These are phyloP conservation scores for Acleris laterana DNA, from an alignment of 2,888 invertebrate species.

Conservation along the genomic window DNA sequence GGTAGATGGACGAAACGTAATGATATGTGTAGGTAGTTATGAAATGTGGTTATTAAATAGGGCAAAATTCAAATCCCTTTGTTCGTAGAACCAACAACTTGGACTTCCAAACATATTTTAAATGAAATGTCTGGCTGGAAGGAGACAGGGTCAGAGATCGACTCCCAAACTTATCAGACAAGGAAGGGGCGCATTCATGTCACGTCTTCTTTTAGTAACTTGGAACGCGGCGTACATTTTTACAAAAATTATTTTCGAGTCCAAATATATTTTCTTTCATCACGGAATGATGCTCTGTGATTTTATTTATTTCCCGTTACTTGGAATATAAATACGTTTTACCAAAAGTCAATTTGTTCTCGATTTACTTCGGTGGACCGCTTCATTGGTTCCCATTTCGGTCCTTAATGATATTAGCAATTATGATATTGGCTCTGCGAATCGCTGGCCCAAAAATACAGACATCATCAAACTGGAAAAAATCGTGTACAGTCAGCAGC, in stretches of 20 bases:
- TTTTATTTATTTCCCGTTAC: constrained; percentile 5
- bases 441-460: constrained; percentile 1
- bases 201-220: constrained; percentile 6
- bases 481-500: no score
- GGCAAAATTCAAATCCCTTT: background rate
- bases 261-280: background rate
- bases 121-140: no score
- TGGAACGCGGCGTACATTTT: background rate
- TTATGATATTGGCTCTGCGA: constrained; percentile 9
- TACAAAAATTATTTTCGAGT: constrained; percentile 5
- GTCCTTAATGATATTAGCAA: constrained; percentile 19
- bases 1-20: no score
- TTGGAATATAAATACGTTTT: background rate
- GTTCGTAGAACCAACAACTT: background rate
- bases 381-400: constrained; percentile 13
- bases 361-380: constrained; percentile 7
- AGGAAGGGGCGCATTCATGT: constrained; percentile 3
- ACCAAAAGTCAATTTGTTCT: constrained; percentile 19
- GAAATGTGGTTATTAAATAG: no score
- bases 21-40: no score
- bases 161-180: constrained; percentile 7
- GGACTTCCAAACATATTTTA: background rate
- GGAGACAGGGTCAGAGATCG: background rate
- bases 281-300: background rate
- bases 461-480: constrained; percentile 4